Base-by-base conservation (phyloP, 2,888 invertebrate genomes). In the Salpingus planirostris region DNA sequence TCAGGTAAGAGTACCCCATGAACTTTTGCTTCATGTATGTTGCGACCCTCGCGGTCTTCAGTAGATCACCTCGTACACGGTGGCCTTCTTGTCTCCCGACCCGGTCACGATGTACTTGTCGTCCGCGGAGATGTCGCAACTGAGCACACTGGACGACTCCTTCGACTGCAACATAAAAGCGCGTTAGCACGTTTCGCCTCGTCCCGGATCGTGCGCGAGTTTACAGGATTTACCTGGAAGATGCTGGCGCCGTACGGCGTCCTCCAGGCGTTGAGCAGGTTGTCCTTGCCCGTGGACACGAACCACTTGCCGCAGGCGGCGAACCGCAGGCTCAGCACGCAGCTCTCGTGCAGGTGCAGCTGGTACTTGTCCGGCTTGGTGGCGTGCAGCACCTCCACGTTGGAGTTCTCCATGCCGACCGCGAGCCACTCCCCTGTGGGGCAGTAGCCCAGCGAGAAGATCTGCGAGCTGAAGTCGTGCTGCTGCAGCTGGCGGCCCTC, bases 21-120 rank as follows among this genome's bases (percentile, higher is more conserved):
- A n/a, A n/a, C n/a, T n/a, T 18, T 18, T 18, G 8, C 8, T 18
- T 8, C 5, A 6, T 18, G 5, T 6, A 5, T 18, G 18, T 18
- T 8, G 5, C 18, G 18, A 5, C 5, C 8, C 8, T 18, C 18
- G 8, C 5, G 18, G 12, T 31, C 14, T 47, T 72, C 76, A 88
- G 70, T 87, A 88, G 66, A 87, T 86, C 64, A 93, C 92, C 76
- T 92, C 91, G 67, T 93, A 93, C 46, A 93, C 85, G 50, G 92
- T 93, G 42, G 93, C 93, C 62, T 93, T 93, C 70, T 93, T 93
- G 71, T 95, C 93, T 37, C 93, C 93, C 18, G 92, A 92, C 44
- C 95, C 95, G 29, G 93, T 93, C 54, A 95, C 91, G 49, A 95
- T 91, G 69, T 89, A 92, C 62, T 91, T 91, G 70, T 95, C 93